Conservation (phyloP, 1,140 invertebrate species). For the Panonychus citri region DNA sequence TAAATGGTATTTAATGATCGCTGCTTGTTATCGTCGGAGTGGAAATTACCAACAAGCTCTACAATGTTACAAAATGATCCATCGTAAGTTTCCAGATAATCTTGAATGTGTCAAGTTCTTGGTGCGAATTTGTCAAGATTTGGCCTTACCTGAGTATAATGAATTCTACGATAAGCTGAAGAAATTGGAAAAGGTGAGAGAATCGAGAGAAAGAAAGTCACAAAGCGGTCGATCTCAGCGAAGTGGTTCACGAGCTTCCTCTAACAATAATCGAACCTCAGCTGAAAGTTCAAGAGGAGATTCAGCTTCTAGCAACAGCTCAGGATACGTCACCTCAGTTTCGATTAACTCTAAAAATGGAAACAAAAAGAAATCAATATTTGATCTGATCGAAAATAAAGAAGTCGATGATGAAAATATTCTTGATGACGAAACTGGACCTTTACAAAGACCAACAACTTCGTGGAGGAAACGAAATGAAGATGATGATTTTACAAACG, state of each 20-base stretch:
- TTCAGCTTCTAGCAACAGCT: conserved; percentile 7
- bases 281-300: conserved; percentile 5
- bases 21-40: conserved; percentile 51
- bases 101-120: conserved; percentile 63
- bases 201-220: conserved; percentile 29
- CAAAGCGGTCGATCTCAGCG: background rate
- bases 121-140: conserved; percentile 50
- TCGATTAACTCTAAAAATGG: background rate
- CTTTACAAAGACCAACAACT: conserved; percentile 6
- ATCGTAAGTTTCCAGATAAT: conserved; percentile 56
- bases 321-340: conserved; percentile 7
- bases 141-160: conserved; percentile 27
- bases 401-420: background rate
- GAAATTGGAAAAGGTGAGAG: conserved; percentile 52
- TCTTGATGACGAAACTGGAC: background rate
- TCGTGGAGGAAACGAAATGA: conserved; percentile 7
- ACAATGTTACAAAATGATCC: conserved; percentile 49
- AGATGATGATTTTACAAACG: conserved; percentile 8
- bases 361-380: background rate
- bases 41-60: conserved; percentile 63
- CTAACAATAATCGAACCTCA: background rate
- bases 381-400: background rate
- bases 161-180: conserved; percentile 54
- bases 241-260: background rate
- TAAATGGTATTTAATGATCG: conserved; percentile 60